Evolutionary conservation across 2,888 invertebrate species (phyloP), one percentile per base, ranked within the genome.

Genomic region (Tenthredo livida): DNA sequence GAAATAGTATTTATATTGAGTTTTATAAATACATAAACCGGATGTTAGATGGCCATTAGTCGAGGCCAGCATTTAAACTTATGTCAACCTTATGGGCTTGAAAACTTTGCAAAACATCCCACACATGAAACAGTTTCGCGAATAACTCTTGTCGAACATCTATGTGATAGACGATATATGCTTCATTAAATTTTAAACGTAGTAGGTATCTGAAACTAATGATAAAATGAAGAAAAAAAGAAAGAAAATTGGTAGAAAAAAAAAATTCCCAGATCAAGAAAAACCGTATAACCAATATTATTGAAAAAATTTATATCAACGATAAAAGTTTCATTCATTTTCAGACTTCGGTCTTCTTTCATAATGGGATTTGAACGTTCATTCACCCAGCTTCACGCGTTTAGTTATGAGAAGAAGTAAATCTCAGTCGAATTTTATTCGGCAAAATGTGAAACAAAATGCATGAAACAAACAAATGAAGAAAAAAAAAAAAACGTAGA

Each of bases 21-120:
- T 77, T 77, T 77, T 77, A 77, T 77, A 77, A 77, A 77, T 75
- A 75, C 12, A 5, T 73, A 43, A 33, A 77, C 77, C 54, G 54
- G 77, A 77, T 77, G 77, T 77, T 25, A 50, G 77, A 29, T 29
- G 54, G 73, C 77, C 50, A 29, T 33, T 77, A 37, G 77, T 77
- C 77, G 77, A 77, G 77, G 25, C 40, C 43, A 73, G 43, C 12
- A 43, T 77, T 77, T 37, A 54, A n/a, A 43, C 25, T 77, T 77
- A 73, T 73, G 73, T 73, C 40, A 73, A 43, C 21, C n/a, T 43
- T 29, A 33, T 25, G 21, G 67, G 67, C 33, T 33, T 33, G 17
- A 33, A 67, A 67, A 67, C 17, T 67, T 67, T 33, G 25, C 65
- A 65, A 33, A 29, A 25, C 33, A 29, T 25, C 33, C 12, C 65